phyloP scores from a whole-genome alignment of 2,888 invertebrate species.

The Napeogenes inachia region DNA sequence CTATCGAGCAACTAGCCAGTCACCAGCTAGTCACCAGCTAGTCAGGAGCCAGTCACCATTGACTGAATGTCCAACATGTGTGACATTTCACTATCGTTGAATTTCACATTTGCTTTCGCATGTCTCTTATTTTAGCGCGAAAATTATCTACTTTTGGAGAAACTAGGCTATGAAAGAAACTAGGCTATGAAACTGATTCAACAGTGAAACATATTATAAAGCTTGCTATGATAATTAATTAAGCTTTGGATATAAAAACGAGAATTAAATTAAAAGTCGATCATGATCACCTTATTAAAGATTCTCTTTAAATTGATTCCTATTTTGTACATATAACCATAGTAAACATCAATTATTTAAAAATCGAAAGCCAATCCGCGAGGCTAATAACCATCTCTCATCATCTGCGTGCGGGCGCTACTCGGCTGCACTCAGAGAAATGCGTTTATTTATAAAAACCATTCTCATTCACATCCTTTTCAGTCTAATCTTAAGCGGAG shows the following conservation, averaged over 20 bases:
- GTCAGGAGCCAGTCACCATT: constrained; percentile 34
- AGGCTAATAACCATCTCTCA: too few species aligned
- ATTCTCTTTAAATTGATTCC: too few species aligned
- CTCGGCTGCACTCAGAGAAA: constrained; percentile 40
- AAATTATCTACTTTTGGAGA: constrained; percentile 11
- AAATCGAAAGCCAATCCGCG: too few species aligned
- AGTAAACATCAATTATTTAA: too few species aligned
- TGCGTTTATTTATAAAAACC: constrained; percentile 61
- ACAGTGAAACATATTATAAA: background rate
- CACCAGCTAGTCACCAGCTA: too few species aligned
- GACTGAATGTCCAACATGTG: constrained; percentile 47
- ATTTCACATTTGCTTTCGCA: constrained; percentile 27
- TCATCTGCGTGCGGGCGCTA: constrained; percentile 29
- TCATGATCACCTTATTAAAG: too few species aligned
- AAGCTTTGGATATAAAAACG: too few species aligned
- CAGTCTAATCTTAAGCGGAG: background rate
- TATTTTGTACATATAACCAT: too few species aligned
- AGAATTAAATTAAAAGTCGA: background rate
- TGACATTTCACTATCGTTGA: constrained; percentile 60
- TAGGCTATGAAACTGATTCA: background rate
- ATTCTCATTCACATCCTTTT: constrained; percentile 46
- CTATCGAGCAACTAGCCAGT: constrained; percentile 38
- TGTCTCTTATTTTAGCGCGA: constrained; percentile 11
- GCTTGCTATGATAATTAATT: too few species aligned
- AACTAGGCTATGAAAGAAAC: constrained; percentile 4